Evolutionary conservation across 2,113 vertebrate species (phyloP).

Genomic region (Dunckerocampus dactyliophorus): DNA sequence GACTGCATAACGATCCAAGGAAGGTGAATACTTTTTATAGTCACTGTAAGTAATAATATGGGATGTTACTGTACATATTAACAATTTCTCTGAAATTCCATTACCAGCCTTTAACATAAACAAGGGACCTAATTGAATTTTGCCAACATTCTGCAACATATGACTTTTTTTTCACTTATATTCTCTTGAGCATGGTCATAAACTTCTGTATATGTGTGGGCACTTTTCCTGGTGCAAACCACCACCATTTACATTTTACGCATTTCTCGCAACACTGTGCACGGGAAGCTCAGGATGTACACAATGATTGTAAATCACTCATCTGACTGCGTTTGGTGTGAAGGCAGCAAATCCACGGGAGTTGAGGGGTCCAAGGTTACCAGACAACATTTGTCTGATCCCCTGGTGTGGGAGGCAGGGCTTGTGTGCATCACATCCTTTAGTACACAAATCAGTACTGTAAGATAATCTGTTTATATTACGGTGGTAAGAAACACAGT

Average conservation of each 20-base stretch:
- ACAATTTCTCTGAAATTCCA: no score
- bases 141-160: no score
- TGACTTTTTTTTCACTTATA: no score
- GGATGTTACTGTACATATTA: no score
- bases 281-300: constrained; percentile 14
- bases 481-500: neutral
- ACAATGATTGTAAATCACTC: constrained; percentile 54
- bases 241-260: neutral
- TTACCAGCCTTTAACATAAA: no score
- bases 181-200: neutral
- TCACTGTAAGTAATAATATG: no score
- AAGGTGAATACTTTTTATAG: no score
- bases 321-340: constrained; percentile 41
- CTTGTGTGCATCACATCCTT: constrained; percentile 17
- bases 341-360: constrained; percentile 38
- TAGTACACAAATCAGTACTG: constrained; percentile 27
- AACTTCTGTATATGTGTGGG: neutral
- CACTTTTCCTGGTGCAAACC: neutral
- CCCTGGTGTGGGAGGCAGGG: constrained; percentile 38
- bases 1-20: no score
- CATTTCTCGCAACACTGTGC: neutral
- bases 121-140: no score
- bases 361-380: constrained; percentile 63
- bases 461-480: neutral
- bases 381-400: constrained; percentile 67